Base-by-base conservation (phyloP, 2,888 invertebrate genomes). In the Amphipoea oculea region DNA sequence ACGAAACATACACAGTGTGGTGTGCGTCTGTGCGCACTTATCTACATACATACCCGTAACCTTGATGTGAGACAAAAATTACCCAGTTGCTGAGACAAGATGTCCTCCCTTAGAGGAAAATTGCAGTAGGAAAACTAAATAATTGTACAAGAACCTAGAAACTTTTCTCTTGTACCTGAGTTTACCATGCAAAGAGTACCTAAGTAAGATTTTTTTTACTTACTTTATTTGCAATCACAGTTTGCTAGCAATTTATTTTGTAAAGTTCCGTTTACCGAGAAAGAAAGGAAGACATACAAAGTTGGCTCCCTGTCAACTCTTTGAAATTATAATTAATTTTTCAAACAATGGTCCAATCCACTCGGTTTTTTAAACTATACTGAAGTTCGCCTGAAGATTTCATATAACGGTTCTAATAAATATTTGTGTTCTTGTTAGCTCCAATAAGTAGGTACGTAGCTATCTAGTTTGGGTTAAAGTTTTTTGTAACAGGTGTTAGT, bases 261-360 rank as follows among this genome's bases (percentile, higher is more conserved):
- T 68, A 42, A n/a, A 67, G 45, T 12, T 67, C 23, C 0, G 0
- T 66, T 40, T 57, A 71, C 42, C 20, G 4, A 29, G 29, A 62
- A 62, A 40, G n/a, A 14, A 65, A 48, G 1, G 66, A 83, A 81
- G 51, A 54, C 72, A 60, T 65, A 76, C 20, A 60, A 81, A 14
- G 45, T 72, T 67, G 20, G 11, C 40, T 45, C 20, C n/a, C n/a
- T 45, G 57, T 51, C 63, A 71, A 70, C 76, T 54, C 51, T 63
- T 81, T 51, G 14, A 40, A 81, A 57, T 54, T 36, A 68, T 48
- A 54, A 51, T 71, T 0, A 42, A 36, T 40, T 70, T 75, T 73
- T 73, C 23, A 57, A 72, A 72, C 70, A 68, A 78, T 60, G 20
- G 45, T 54, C 57, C 23, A 23, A 4, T 20, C 23, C n/a, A 23